Conservation (phyloP, 2,113 vertebrate genomes). For the Megaceryle torquata region DNA sequence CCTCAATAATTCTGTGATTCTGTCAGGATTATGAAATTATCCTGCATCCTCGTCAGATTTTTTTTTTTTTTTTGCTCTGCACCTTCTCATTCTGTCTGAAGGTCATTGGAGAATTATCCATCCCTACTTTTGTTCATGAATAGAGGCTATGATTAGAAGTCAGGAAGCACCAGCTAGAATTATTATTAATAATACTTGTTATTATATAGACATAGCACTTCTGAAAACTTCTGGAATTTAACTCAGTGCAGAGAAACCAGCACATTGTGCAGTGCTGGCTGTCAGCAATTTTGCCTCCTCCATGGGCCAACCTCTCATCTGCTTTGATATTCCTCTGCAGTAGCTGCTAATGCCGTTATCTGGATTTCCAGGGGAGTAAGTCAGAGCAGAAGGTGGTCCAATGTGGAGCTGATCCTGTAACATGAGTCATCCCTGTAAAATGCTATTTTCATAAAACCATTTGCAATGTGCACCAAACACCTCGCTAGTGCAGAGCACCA, state of each 20-base stretch:
- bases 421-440: neutral
- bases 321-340: neutral
- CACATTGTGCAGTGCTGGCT: neutral
- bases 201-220: neutral
- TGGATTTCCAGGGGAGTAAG: neutral
- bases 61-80: neutral
- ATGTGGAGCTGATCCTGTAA: fast-evolving
- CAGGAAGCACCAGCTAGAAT: neutral
- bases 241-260: neutral
- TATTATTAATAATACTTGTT: neutral
- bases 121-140: neutral
- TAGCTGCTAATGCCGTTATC: fast-evolving
- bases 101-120: neutral
- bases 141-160: neutral
- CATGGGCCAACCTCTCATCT: neutral
- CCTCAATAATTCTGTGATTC: too few relatives aligned
- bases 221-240: neutral
- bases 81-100: neutral
- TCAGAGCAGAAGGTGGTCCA: neutral
- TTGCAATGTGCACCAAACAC: fast-evolving
- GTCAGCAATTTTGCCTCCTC: fast-evolving
- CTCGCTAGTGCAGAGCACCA: neutral
- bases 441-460: neutral
- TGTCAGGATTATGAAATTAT: constrained; percentile 15
- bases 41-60: neutral